These are phyloP conservation scores for Malthinus seriepunctatus DNA, from an alignment of 2,888 invertebrate species.

Conservation along the genomic window DNA sequence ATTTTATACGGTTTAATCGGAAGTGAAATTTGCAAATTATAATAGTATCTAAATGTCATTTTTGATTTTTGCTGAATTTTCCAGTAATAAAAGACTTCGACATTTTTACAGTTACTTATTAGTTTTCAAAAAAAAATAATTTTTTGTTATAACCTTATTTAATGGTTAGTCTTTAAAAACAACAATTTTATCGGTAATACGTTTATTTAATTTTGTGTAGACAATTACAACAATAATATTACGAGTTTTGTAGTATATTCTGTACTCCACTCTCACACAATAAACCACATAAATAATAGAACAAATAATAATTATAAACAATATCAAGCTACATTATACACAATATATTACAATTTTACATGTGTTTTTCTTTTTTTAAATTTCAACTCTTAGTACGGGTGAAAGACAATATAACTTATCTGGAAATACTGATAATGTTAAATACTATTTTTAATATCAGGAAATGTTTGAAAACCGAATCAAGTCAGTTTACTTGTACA, in stretches of 20 bases:
- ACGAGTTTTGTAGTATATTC: conserved; percentile 51
- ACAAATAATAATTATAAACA: conserved; percentile 50
- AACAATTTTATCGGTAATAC: conserved; percentile 38
- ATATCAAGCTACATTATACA: conserved; percentile 53
- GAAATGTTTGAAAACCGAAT: conserved; percentile 21
- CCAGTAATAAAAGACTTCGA: no score
- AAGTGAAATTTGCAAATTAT: no score
- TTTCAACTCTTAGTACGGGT: conserved; percentile 42
- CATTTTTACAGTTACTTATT: no score
- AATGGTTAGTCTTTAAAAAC: neutral
- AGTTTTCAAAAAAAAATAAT: no score
- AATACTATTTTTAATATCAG: conserved; percentile 23
- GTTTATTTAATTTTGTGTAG: conserved; percentile 53
- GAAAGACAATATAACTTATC: conserved; percentile 28
- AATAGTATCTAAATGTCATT: no score
- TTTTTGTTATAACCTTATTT: neutral
- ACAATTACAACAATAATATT: conserved; percentile 58
- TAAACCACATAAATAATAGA: conserved; percentile 54
- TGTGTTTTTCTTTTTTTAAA: conserved; percentile 24
- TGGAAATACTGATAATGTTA: conserved; percentile 27
- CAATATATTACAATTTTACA: conserved; percentile 54
- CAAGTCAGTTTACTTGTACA: conserved; percentile 22
- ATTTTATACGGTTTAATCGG: no score
- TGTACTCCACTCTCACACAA: conserved; percentile 51
- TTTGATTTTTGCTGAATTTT: no score